Conservation (phyloP, 2,888 invertebrate genomes). For the Meloe dianella region DNA sequence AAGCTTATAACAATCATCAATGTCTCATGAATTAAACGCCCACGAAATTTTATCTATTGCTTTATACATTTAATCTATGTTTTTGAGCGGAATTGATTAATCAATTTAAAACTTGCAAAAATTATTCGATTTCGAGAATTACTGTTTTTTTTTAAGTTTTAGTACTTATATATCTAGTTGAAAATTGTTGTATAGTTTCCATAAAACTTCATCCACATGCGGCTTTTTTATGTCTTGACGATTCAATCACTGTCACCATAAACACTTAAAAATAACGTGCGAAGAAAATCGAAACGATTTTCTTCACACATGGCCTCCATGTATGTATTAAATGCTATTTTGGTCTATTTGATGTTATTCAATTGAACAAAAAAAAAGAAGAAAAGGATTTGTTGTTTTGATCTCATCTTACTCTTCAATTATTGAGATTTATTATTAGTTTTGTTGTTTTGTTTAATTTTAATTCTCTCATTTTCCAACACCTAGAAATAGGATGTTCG, state of each 20-base stretch:
- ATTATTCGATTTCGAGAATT: not conserved
- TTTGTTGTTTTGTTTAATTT: no score
- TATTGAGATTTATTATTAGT: not conserved
- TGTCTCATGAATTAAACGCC: conserved; percentile 34
- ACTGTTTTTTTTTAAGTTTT: not conserved
- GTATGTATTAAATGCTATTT: not conserved
- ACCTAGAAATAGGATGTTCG: conserved; percentile 24
- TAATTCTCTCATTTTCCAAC: conserved; percentile 25
- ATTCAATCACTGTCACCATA: conserved; percentile 32
- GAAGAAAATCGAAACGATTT: conserved; percentile 48
- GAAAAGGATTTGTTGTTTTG: not conserved
- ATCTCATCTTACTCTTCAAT: not conserved
- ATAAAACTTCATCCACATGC: not conserved
- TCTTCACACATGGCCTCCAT: conserved; percentile 41
- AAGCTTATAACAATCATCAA: conserved; percentile 32
- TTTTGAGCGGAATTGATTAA: not conserved
- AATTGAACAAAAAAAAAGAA: not conserved
- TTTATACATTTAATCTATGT: conserved; percentile 6
- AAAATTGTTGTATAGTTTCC: conserved; percentile 43
- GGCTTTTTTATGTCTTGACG: conserved; percentile 25
- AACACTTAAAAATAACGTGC: conserved; percentile 46
- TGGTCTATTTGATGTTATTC: not conserved
- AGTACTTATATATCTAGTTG: not conserved
- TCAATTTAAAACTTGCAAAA: not conserved
- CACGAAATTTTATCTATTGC: no score